Evolutionary conservation across 64 coral and sea anemone genomes (phyloP).

Genomic region (Anthopleura sola): DNA sequence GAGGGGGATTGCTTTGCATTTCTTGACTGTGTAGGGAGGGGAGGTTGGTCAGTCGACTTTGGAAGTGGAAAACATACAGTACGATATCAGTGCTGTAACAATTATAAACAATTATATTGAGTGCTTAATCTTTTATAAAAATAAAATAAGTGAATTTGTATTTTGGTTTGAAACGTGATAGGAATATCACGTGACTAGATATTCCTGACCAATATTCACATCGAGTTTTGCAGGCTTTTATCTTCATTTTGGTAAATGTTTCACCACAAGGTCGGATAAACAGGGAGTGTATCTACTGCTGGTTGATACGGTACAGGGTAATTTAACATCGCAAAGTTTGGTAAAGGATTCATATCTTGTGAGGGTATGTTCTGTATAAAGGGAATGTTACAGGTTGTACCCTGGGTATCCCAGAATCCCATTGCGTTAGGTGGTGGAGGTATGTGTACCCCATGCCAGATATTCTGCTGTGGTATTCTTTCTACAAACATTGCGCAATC

Average conservation of each 20-base stretch:
- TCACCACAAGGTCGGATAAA: background rate
- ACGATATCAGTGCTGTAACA: too few relatives aligned
- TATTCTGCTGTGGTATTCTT: background rate
- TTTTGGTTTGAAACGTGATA: too few relatives aligned
- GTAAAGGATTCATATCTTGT: background rate
- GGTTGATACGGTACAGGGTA: background rate
- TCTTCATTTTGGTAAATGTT: background rate
- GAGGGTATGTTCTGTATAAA: background rate
- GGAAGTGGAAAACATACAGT: too few relatives aligned
- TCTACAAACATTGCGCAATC: background rate
- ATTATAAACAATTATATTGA: too few relatives aligned
- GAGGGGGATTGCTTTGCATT: too few relatives aligned
- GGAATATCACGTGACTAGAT: too few relatives aligned
- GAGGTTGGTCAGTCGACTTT: too few relatives aligned
- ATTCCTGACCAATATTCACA: too few relatives aligned
- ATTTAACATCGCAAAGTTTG: background rate
- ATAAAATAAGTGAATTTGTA: too few relatives aligned
- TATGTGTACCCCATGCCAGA: background rate
- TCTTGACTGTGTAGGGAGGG: too few relatives aligned
- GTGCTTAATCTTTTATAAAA: too few relatives aligned
- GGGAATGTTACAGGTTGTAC: background rate
- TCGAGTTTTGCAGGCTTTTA: too few relatives aligned
- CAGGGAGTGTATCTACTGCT: background rate
- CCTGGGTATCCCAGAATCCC: background rate
- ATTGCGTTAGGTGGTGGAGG: background rate